Percentiles rank a stretch among this genome's conserved stretches.
Evolutionary conservation across 2,113 vertebrate genomes (phyloP).

Genomic region (Lepus europaeus): DNA sequence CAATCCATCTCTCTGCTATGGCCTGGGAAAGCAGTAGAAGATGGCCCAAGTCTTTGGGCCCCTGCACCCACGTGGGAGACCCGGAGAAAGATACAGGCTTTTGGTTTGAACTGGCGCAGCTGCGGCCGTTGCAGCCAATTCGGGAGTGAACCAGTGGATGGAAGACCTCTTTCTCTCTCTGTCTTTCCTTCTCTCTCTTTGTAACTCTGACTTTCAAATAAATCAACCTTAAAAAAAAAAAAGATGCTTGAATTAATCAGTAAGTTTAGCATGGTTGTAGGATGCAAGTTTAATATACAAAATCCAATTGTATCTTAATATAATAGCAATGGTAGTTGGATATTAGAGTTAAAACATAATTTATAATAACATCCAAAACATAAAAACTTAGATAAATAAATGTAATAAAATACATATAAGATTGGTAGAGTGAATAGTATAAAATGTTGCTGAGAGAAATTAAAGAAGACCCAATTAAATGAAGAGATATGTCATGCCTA

Average conservation of each 20-base stretch:
- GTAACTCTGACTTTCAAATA: too few relatives aligned
- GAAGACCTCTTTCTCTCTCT: too few relatives aligned
- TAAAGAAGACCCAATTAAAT: background rate
- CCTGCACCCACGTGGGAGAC: too few relatives aligned
- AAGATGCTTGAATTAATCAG: background rate
- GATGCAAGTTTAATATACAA: background rate
- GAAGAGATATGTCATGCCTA: background rate
- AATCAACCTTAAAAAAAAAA: background rate
- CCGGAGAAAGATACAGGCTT: too few relatives aligned
- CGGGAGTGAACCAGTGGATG: too few relatives aligned
- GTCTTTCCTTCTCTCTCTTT: too few relatives aligned
- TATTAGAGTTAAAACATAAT: background rate
- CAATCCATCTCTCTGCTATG: too few relatives aligned
- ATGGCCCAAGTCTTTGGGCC: too few relatives aligned
- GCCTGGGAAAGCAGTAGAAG: too few relatives aligned
- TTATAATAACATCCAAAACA: background rate
- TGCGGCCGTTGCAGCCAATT: too few relatives aligned
- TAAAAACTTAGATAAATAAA: background rate
- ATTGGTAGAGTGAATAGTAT: background rate
- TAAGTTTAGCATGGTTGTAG: background rate
- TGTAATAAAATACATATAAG: background rate
- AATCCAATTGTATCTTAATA: background rate
- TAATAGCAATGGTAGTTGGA: background rate
- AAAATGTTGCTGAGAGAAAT: slow-evolving; percentile 11
- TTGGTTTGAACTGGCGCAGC: too few relatives aligned